Conservation (phyloP, 2,888 invertebrate species). For the Esperia sulphurella region DNA sequence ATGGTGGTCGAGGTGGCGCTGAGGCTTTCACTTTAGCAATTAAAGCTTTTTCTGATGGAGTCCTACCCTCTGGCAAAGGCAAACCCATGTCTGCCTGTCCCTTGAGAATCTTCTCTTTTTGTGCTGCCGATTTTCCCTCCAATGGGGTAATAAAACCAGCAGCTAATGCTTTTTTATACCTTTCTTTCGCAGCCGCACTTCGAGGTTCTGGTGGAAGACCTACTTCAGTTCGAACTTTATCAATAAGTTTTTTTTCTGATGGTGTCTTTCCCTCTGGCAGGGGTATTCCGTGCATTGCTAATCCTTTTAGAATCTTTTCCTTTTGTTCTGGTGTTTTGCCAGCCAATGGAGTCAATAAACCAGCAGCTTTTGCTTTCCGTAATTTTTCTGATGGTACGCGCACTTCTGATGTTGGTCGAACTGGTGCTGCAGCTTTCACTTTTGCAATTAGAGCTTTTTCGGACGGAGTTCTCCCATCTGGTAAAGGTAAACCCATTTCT, state of each 20-base stretch:
- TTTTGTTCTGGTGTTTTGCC: conserved; percentile 20
- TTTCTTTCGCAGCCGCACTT: conserved; percentile 23
- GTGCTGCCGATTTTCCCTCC: conserved; percentile 21
- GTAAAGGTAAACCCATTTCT: conserved; percentile 12
- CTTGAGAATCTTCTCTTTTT: conserved; percentile 28
- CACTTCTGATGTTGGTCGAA: neutral
- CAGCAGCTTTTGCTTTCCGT: conserved; percentile 12
- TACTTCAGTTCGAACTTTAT: conserved; percentile 15
- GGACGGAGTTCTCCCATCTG: conserved; percentile 9
- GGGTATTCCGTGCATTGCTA: conserved; percentile 16
- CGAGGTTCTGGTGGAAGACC: conserved; percentile 19
- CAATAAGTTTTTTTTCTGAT: conserved; percentile 27
- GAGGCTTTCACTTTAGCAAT: conserved; percentile 20
- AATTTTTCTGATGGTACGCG: conserved; percentile 12
- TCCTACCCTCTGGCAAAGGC: conserved; percentile 30
- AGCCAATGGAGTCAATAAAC: conserved; percentile 29
- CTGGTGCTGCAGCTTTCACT: conserved; percentile 3
- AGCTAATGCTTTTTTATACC: conserved; percentile 27
- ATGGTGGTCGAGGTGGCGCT: neutral
- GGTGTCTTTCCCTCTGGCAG: conserved; percentile 28
- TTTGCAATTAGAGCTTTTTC: conserved; percentile 7
- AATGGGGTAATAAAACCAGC: conserved; percentile 24
- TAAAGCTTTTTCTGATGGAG: conserved; percentile 25
- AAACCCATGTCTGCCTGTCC: conserved; percentile 22
- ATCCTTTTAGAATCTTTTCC: conserved; percentile 21